A percentile compares a stretch with the other conserved stretches of the same genome.
These are phyloP conservation scores for Oriolus oriolus DNA, from an alignment of 2,113 vertebrate genomes.

Conservation along the genomic window DNA sequence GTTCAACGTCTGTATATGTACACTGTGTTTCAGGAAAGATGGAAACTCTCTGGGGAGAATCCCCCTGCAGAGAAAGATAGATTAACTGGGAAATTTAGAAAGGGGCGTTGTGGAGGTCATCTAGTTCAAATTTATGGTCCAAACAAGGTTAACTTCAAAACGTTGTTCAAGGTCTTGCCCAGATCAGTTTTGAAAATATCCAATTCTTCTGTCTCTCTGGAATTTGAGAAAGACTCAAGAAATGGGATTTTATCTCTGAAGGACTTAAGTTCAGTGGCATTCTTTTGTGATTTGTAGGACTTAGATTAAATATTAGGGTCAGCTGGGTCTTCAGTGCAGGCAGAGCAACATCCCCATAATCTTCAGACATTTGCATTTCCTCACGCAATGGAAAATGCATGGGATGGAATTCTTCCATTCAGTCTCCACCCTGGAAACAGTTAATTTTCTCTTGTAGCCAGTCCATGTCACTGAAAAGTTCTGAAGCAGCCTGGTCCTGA, in stretches of 20 bases:
- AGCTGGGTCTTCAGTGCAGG: neutral
- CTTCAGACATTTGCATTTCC: neutral
- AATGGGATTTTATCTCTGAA: neutral
- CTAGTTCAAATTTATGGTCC: neutral
- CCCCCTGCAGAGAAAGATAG: neutral
- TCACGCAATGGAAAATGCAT: neutral
- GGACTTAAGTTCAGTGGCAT: neutral
- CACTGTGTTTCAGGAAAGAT: neutral
- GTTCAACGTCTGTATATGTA: neutral
- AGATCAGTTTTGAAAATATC: neutral
- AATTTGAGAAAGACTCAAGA: neutral
- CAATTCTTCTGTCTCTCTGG: neutral
- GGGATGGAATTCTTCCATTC: neutral
- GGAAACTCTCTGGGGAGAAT: neutral
- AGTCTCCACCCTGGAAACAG: neutral
- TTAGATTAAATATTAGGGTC: neutral
- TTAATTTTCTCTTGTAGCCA: neutral
- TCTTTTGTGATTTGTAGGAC: neutral
- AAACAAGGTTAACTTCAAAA: conserved; percentile 9
- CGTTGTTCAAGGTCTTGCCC: neutral
- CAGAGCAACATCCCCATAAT: neutral
- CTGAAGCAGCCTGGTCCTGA: neutral
- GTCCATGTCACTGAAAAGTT: neutral
- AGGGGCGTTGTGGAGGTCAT: neutral
- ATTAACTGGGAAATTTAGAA: neutral